Conservation (phyloP, 2,888 invertebrate species). For the Rugalucina vietnamica region DNA sequence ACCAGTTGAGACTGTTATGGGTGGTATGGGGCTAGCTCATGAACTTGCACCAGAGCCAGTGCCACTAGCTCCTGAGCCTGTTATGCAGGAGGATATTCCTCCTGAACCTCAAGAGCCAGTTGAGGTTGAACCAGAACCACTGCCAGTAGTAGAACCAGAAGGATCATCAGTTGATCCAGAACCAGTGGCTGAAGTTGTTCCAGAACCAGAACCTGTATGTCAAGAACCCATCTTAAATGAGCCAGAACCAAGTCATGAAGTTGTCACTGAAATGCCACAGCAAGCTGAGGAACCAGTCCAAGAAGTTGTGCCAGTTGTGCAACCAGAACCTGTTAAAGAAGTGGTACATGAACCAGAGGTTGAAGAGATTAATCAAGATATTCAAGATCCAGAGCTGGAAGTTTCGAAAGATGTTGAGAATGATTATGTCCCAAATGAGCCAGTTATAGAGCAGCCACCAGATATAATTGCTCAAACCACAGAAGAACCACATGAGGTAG, state of each 20-base stretch:
- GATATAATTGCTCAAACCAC: conserved; percentile 33
- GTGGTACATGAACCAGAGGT: conserved; percentile 12
- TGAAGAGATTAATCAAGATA: conserved; percentile 14
- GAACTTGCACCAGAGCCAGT: conserved; percentile 22
- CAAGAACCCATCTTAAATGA: not conserved
- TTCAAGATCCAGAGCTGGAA: conserved; percentile 9
- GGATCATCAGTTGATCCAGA: conserved; percentile 1
- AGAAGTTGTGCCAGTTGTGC: not conserved
- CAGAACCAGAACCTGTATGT: conserved; percentile 10
- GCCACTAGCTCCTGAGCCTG: not conserved
- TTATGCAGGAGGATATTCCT: not conserved
- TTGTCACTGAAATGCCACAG: not conserved
- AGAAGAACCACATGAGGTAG: conserved; percentile 43
- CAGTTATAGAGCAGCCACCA: conserved; percentile 38
- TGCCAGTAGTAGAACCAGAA: conserved; percentile 10
- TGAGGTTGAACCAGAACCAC: not conserved
- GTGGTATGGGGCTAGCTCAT: conserved; percentile 20
- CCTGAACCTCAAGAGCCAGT: conserved; percentile 11
- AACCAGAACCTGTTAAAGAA: conserved; percentile 12
- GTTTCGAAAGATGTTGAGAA: conserved; percentile 25
- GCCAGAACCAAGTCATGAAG: conserved; percentile 10
- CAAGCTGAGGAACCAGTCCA: conserved; percentile 1
- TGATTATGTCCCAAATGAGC: conserved; percentile 33
- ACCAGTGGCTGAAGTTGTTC: conserved; percentile 1
- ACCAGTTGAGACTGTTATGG: conserved; percentile 8